These are phyloP conservation scores for Platysternon megacephalum DNA, from an alignment of 2,113 vertebrate species.

Conservation along the genomic window DNA sequence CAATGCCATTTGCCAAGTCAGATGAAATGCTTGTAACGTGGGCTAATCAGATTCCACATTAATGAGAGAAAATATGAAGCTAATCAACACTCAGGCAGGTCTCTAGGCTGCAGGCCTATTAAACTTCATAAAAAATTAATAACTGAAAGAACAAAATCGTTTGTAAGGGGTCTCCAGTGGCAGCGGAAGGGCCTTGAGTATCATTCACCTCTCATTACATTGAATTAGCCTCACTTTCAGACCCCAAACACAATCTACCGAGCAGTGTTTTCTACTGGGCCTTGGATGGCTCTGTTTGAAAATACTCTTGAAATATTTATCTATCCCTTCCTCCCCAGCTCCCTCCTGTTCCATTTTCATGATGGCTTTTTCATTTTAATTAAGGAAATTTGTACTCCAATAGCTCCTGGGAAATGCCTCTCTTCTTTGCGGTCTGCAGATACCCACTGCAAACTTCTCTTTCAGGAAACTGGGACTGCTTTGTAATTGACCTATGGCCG, in stretches of 20 bases:
- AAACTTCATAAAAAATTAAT: conserved; percentile 94
- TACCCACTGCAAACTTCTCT: neutral
- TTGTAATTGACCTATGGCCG: neutral
- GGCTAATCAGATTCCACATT: conserved; percentile 90
- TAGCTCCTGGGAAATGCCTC: conserved; percentile 47
- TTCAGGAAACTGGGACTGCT: neutral
- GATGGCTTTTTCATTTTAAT: conserved; percentile 56
- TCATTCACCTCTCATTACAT: conserved; percentile 76
- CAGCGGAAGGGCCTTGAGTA: conserved; percentile 71
- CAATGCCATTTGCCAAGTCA: conserved; percentile 65
- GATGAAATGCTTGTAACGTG: conserved; percentile 80
- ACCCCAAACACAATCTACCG: conserved; percentile 65
- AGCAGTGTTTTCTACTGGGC: conserved; percentile 62
- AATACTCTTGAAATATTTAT: conserved; percentile 39
- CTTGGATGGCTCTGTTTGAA: conserved; percentile 31
- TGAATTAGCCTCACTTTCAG: conserved; percentile 75
- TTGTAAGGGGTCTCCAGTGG: conserved; percentile 87
- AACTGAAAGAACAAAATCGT: conserved; percentile 85
- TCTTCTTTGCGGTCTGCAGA: neutral
- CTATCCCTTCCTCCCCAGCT: neutral
- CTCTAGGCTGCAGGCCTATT: conserved; percentile 90
- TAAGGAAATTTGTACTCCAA: conserved; percentile 43
- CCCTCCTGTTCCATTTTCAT: neutral
- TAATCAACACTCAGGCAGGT: conserved; percentile 88
- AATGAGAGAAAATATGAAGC: conserved; percentile 88